Percentiles rank a stretch among this genome's conserved stretches.
Evolutionary conservation across 2,888 invertebrate genomes (phyloP).

Genomic region (Nephrotoma flavescens): DNA sequence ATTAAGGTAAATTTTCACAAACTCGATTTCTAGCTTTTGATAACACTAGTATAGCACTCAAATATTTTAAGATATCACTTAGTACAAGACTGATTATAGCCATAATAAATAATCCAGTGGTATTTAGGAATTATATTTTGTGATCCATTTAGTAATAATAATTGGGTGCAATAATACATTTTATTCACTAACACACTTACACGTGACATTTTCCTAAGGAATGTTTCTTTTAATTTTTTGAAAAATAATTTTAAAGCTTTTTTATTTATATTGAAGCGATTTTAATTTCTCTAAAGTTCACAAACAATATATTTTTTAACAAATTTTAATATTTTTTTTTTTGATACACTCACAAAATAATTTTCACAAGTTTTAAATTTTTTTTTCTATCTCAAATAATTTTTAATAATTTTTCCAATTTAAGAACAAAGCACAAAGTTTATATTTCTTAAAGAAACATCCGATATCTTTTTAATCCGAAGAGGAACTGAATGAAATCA

Average conservation of each 20-base stretch:
- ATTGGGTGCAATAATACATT: not conserved
- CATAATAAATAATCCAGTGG: too few relatives aligned
- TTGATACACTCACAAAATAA: not conserved
- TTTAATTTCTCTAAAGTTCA: not conserved
- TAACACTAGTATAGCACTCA: too few relatives aligned
- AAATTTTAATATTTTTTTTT: not conserved
- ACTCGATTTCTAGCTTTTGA: too few relatives aligned
- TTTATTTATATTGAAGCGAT: not conserved
- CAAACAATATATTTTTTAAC: not conserved
- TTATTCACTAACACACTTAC: conserved; percentile 12
- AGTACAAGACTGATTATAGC: too few relatives aligned
- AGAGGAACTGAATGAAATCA: conserved; percentile 10
- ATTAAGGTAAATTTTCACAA: too few relatives aligned
- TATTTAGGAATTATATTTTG: not conserved
- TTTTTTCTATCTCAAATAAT: not conserved
- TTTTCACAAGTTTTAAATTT: not conserved
- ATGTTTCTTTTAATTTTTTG: not conserved
- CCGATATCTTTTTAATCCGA: conserved; percentile 11
- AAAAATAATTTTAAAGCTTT: not conserved
- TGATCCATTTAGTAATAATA: not conserved
- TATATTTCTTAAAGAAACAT: conserved; percentile 6
- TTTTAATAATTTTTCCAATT: not conserved
- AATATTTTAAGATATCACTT: too few relatives aligned
- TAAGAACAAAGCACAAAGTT: not conserved
- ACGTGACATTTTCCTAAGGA: conserved; percentile 13